Evolutionary conservation across 2,888 invertebrate species (phyloP).

Genomic region (Calameuta filiformis): DNA sequence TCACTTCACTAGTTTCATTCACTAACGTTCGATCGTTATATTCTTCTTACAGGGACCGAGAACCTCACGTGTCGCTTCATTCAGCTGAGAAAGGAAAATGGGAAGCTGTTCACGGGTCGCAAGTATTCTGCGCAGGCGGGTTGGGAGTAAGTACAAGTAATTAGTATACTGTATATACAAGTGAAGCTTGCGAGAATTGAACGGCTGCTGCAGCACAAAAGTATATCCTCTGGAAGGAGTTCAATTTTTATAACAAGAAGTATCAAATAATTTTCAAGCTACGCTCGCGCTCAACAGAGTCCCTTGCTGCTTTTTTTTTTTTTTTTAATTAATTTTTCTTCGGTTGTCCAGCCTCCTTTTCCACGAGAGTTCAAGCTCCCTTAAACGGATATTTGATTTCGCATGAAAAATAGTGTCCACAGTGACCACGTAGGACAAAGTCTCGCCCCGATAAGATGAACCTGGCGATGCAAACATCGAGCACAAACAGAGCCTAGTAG

Average conservation of each 20-base stretch:
- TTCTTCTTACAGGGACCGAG: slow-evolving; percentile 47
- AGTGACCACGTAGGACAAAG: not conserved
- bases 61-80: slow-evolving; percentile 55
- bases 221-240: not conserved
- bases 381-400: not conserved
- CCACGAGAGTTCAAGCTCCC: not conserved
- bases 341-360: not conserved
- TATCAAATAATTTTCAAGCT: not conserved
- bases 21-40: not conserved
- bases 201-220: not conserved
- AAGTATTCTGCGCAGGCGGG: slow-evolving; percentile 55
- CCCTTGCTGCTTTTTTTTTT: not conserved
- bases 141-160: slow-evolving; percentile 43
- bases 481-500: not conserved
- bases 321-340: not conserved
- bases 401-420: not conserved
- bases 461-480: not conserved
- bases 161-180: not conserved
- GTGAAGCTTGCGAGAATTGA: not conserved
- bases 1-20: not conserved
- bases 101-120: slow-evolving; percentile 54
- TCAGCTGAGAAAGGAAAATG: slow-evolving; percentile 53
- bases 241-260: not conserved
- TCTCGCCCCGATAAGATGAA: not conserved
- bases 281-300: not conserved